These are phyloP conservation scores for Oenanthe oenanthe DNA, from an alignment of 2,113 vertebrate species.

Conservation along the genomic window DNA sequence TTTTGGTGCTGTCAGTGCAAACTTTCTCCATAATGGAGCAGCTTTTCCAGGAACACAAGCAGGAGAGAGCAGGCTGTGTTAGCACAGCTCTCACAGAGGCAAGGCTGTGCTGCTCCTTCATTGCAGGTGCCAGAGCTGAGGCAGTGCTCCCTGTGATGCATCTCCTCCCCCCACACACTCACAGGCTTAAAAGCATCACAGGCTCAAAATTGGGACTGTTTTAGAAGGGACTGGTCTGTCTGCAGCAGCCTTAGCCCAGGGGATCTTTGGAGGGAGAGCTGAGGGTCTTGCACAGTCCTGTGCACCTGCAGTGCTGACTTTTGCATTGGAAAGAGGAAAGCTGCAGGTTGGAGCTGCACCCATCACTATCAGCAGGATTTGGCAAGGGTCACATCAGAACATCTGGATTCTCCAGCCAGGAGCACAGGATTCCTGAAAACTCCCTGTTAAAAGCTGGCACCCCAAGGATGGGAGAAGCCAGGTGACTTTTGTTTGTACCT, in stretches of 20 bases:
- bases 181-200: not conserved
- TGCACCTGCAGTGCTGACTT: not conserved
- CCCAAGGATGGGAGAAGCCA: not conserved
- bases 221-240: not conserved
- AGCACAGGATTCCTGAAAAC: not conserved
- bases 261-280: not conserved
- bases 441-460: not conserved
- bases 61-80: constrained; percentile 38
- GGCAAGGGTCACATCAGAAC: not conserved
- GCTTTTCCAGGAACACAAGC: constrained; percentile 78
- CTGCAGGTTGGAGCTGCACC: not conserved
- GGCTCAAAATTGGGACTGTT: not conserved
- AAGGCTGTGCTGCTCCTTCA: not conserved
- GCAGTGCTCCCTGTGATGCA: constrained; percentile 4
- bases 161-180: accelerated
- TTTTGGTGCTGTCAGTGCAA: constrained; percentile 50
- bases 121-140: not conserved
- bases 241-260: not conserved
- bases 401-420: not conserved
- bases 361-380: not conserved
- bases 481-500: not conserved
- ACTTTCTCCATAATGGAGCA: constrained; percentile 71
- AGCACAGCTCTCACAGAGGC: constrained; percentile 5
- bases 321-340: not conserved
- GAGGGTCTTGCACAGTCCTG: not conserved